Evolutionary conservation across 2,797 vertebrate genomes (phyloP), one percentile per base, ranked within the genome.

Genomic region (Lates japonicus): DNA sequence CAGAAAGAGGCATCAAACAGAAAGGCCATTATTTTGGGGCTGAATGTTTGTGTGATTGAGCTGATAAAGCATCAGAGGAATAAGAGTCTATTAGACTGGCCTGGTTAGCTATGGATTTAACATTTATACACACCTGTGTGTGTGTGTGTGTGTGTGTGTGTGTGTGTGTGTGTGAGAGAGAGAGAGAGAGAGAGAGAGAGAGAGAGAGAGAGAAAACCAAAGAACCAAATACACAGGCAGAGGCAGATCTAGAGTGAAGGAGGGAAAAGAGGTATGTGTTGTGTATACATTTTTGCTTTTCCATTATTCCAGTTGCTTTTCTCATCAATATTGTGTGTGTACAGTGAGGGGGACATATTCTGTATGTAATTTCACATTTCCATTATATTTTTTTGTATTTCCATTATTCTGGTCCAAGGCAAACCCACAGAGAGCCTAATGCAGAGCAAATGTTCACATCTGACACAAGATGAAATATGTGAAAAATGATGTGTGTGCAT

Each of bases 41-140:
- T 85, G 90, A 92, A 91, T 89, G 92, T 94, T 91, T 92, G 88
- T 91, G 90, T 92, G 92, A 94, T 94, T 90, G 89, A 91, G 87
- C 87, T 92, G 92, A 94, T 94, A 94, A 93, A 91, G 90, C 89
- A 84, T 91, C 90, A 90, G 87, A 92, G 81, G 85, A 92, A 91
- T 92, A 90, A 86, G 84, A 90, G 90, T 93, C 90, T 91, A 92
- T 94, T 93, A 92, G 91, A 87, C 87, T 88, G 90, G 78, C 87
- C 87, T 89, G 90, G 90, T 93, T 93, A 91, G 90, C 86, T 90
- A 91, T 92, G 84, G 89, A 92, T 92, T 93, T 90, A 89, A 88
- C 89, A 90, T 92, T 91, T 92, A 87, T 89, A 89, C 83, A 88
- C 84, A 91, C 81, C 69, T 73, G 8, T 74, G 29, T 77, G 37